phyloP scores from a whole-genome alignment of 2,113 vertebrate genomes.

The Pristiophorus japonicus region DNA sequence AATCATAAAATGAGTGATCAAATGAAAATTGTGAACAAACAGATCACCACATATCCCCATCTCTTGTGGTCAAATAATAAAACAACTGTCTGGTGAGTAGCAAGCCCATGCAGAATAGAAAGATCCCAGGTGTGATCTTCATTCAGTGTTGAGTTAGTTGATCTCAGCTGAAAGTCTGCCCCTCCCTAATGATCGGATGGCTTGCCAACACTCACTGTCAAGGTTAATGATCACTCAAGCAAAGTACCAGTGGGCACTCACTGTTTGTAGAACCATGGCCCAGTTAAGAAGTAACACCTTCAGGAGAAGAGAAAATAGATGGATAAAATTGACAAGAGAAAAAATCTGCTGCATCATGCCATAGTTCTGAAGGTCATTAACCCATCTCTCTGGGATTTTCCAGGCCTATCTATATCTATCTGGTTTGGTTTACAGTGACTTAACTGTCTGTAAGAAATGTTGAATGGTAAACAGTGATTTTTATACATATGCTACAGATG shows the following conservation, averaged over 20 bases:
- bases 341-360: neutral
- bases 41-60: neutral
- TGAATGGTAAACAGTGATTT: neutral
- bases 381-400: neutral
- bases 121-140: neutral
- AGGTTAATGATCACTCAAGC: neutral
- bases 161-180: neutral
- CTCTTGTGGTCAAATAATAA: neutral
- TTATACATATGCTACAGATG: neutral
- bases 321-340: neutral
- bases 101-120: neutral
- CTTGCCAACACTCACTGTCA: neutral
- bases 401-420: neutral
- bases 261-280: neutral
- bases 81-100: neutral
- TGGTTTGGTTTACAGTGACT: neutral
- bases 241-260: neutral
- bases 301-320: neutral
- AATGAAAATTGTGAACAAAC: neutral
- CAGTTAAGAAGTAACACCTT: neutral
- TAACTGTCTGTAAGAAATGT: neutral
- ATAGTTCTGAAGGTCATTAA: neutral
- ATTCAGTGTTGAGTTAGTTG: neutral
- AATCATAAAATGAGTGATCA: neutral
- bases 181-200: neutral